These are phyloP conservation scores for Mechanitis mazaeus DNA, from an alignment of 2,888 invertebrate species.

Conservation along the genomic window DNA sequence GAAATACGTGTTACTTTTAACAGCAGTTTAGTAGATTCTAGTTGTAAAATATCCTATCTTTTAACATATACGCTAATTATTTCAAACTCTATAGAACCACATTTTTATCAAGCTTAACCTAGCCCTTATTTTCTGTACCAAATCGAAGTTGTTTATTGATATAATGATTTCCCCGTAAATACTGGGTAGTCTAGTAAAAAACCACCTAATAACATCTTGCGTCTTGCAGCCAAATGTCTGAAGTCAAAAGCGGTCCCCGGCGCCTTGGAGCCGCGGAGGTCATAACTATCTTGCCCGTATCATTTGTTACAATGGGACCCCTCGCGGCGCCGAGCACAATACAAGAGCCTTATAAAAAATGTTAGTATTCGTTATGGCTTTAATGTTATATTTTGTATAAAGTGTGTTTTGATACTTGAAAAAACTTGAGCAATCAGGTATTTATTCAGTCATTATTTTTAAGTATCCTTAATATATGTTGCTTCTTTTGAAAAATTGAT, in stretches of 20 bases:
- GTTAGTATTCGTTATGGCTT: constrained; percentile 17
- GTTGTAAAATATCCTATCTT: too few relatives aligned
- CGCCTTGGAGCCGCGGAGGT: constrained; percentile 41
- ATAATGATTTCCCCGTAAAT: too few relatives aligned
- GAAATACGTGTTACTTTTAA: too few relatives aligned
- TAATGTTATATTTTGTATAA: constrained; percentile 9
- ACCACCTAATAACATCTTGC: neutral
- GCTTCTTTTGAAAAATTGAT: too few relatives aligned
- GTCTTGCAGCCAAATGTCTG: constrained; percentile 16
- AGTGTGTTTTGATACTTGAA: neutral
- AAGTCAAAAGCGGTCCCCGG: constrained; percentile 30
- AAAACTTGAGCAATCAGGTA: neutral
- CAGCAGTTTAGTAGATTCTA: too few relatives aligned
- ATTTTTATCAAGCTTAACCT: too few relatives aligned
- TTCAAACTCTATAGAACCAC: too few relatives aligned
- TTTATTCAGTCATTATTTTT: neutral
- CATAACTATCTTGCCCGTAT: constrained; percentile 47
- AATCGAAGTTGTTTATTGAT: too few relatives aligned
- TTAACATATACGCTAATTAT: too few relatives aligned
- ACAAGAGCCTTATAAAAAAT: constrained; percentile 22
- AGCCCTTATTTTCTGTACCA: too few relatives aligned
- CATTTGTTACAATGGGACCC: constrained; percentile 30
- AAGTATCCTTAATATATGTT: too few relatives aligned
- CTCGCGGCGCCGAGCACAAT: constrained; percentile 27
- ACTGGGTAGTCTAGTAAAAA: neutral